Base-by-base conservation (phyloP, 2,888 invertebrate species). In the Venusia cambrica region DNA sequence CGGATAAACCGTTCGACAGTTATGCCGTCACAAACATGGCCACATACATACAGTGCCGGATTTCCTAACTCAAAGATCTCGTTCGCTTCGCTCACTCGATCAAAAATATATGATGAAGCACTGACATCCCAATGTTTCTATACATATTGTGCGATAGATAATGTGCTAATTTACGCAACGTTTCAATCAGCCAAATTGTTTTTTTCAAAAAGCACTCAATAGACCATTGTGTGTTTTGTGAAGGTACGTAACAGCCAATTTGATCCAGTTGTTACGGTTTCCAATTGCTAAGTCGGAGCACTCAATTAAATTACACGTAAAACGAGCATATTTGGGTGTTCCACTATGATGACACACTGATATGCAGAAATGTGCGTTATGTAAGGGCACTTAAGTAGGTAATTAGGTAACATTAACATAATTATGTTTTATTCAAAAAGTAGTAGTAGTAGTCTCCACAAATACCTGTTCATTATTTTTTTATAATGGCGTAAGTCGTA, bases 361-460 rank as follows among this genome's bases (percentile, higher is more conserved):
- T 41, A 28, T 20, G 27, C 25, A 10, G 20, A 32, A 40, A 40
- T 24, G 17, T 35, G 36, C 22, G 26, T 41, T 38, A 43, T 32
- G 43, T 34, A 43, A 50, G 7, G 6, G 8, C 19, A 10, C 13
- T 15, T 38, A 45, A 47, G 27, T 41, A 21, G 40, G 47, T 50
- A 50, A 48, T 50, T 43, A 41, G 45, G 48, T 44, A 38, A 43
- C 38, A 43, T 37, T 35, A 35, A 36, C 40, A 43, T 43, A 41
- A 41, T 11, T 30, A 13, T 24, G 15, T 16, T 24, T 35, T 35
- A 22, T 7, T 14, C 5, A 14, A 24, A 5, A 9, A n/a, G n/a
- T n/a, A n/a, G n/a, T n/a, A n/a, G n/a, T n/a, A n/a, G n/a, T n/a
- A n/a, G n/a, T n/a, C n/a, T n/a, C n/a, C n/a, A n/a, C n/a, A n/a